phyloP scores from a whole-genome alignment of 2,797 vertebrate genomes.

The Botia almorhae region DNA sequence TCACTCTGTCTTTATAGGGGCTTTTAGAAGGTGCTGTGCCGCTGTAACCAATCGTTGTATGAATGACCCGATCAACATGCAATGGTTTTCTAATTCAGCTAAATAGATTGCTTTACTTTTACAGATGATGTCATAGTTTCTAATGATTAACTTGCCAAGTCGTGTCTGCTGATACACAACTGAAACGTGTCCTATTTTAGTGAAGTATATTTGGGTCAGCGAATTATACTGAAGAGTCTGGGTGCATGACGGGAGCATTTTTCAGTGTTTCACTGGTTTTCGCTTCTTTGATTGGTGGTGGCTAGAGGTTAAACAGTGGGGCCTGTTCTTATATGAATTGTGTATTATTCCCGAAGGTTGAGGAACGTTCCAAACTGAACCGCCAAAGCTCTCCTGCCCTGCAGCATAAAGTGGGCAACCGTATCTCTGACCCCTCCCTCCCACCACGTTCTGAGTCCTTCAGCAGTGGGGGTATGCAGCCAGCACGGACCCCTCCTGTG shows the following conservation, averaged over 20 bases:
- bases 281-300: neutral
- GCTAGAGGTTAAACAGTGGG: neutral
- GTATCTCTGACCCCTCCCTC: conserved; percentile 92
- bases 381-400: conserved; percentile 93
- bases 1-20: conserved; percentile 19
- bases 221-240: neutral
- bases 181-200: neutral
- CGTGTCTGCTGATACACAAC: neutral
- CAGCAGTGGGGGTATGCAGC: conserved; percentile 90
- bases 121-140: conserved; percentile 25
- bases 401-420: conserved; percentile 92
- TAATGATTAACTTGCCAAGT: conserved; percentile 10
- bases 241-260: conserved; percentile 5
- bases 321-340: conserved; percentile 22
- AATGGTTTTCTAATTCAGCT: conserved; percentile 35
- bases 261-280: conserved; percentile 5
- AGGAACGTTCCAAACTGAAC: conserved; percentile 95
- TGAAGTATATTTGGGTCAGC: neutral
- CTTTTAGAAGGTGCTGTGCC: conserved; percentile 59
- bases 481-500: conserved; percentile 88
- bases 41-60: conserved; percentile 59
- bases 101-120: conserved; percentile 31
- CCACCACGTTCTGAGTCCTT: conserved; percentile 94
- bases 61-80: conserved; percentile 61
- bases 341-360: conserved; percentile 81